Evolutionary conservation across 2,888 invertebrate species (phyloP).

Genomic region (Hartigia nigra): DNA sequence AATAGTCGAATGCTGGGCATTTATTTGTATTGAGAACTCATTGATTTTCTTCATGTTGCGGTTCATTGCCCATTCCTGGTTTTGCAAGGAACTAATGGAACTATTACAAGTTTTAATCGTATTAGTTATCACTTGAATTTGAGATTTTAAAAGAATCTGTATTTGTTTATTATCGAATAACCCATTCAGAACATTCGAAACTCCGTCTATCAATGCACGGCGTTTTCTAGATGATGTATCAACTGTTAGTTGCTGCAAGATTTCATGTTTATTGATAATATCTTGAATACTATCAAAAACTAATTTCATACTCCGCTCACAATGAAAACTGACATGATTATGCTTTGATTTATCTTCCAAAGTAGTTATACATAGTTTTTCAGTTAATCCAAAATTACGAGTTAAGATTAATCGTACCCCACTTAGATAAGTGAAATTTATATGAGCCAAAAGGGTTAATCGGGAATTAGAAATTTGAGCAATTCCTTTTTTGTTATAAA

Average conservation of each 20-base stretch:
- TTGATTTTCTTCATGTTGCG: conserved; percentile 25
- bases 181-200: conserved; percentile 2
- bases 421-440: background rate
- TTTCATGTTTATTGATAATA: conserved; percentile 6
- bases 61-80: conserved; percentile 21
- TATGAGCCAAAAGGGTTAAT: background rate
- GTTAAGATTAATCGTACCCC: background rate
- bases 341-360: background rate
- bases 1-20: conserved; percentile 13
- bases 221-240: background rate
- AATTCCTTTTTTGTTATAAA: background rate
- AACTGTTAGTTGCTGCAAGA: background rate
- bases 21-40: conserved; percentile 18
- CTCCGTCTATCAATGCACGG: conserved; percentile 6
- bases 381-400: background rate
- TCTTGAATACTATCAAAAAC: too few species aligned
- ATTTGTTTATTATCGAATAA: conserved; percentile 23
- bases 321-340: background rate
- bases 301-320: too few species aligned
- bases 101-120: conserved; percentile 32
- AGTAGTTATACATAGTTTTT: background rate
- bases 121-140: conserved; percentile 29
- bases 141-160: conserved; percentile 26
- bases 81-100: conserved; percentile 20
- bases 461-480: background rate